Evolutionary conservation across 64 coral and sea anemone genomes (phyloP).

Genomic region (Exaiptasia diaphana): DNA sequence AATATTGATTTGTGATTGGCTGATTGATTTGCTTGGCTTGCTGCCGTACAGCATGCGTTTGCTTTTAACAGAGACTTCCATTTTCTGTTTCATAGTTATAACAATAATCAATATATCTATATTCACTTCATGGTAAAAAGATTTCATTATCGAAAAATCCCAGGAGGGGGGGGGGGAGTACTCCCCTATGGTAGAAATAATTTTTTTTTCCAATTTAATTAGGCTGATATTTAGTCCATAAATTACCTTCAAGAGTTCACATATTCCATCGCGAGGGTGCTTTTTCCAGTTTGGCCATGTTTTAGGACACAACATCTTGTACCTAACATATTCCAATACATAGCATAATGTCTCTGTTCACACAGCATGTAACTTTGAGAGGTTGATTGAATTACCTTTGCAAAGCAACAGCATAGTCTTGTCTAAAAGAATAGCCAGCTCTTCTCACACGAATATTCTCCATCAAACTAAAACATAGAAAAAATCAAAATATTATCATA

Average conservation of each 20-base stretch:
- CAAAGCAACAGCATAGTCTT: constrained; percentile 79
- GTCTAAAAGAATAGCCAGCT: constrained; percentile 88
- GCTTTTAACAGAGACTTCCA: too few species aligned
- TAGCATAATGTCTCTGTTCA: neutral
- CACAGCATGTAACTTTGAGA: neutral
- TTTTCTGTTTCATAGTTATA: too few species aligned
- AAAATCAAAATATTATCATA: neutral
- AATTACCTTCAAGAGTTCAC: constrained; percentile 86
- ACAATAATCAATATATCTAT: too few species aligned
- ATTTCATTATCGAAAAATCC: too few species aligned
- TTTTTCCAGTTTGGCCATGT: constrained; percentile 93
- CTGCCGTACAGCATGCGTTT: too few species aligned
- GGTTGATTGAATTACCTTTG: constrained; percentile 45
- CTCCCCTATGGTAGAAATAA: too few species aligned
- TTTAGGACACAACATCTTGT: constrained; percentile 89
- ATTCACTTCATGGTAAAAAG: too few species aligned
- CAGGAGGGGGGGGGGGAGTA: too few species aligned
- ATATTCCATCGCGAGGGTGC: constrained; percentile 73
- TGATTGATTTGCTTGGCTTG: too few species aligned
- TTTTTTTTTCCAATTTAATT: too few species aligned
- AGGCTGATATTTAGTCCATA: too few species aligned
- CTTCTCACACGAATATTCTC: constrained; percentile 87
- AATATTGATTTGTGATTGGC: too few species aligned
- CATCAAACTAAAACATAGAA: constrained; percentile 50
- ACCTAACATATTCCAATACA: constrained; percentile 22